Base-by-base conservation (phyloP, 2,797 vertebrate species). In the Garrulus glandarius region DNA sequence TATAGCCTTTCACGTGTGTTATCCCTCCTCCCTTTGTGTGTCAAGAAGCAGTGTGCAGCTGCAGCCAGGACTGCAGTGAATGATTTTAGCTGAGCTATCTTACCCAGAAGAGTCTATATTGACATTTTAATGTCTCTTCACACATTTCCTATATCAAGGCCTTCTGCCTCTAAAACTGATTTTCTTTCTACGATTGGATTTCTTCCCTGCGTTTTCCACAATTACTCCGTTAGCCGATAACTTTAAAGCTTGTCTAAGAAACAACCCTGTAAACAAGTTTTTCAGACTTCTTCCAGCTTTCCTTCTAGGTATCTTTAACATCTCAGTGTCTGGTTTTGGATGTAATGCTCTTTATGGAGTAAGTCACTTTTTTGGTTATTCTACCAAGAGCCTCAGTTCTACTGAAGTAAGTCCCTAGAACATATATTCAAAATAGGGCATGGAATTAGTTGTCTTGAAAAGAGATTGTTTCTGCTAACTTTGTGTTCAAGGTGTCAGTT, bases 91-190 rank as follows among this genome's bases (percentile, higher is more conserved):
- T 52, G 32, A 86, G 44, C 76, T 94, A 30, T 91, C 87, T 89
- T 85, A 70, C 89, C 63, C 81, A 83, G 91, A 96, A 93, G 37
- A 76, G 71, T 76, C 56, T 55, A 89, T 89, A 96, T 63, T 74
- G 95, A 89, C 81, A 85, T 94, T 96, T 95, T 94, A 91, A 87
- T 70, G 79, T 78, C 64, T 89, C 82, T 85, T 87, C 68, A 75
- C 71, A 39, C 57, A 50, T 93, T 95, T 92, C 46, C 46, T 74
- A 0, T 70, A 74, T 78, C 78, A 85, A 37, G 34, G 34, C 60
- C 75, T 91, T n/a, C 82, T 91, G 49, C 52, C 44, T 92, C 41
- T 87, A 87, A 93, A 87, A 89, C 67, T 67, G 84, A 77, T 89
- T 83, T 96, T 95, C 64, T 94, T 95, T 53, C 43, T 14, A 53